phyloP scores from a whole-genome alignment of 1,140 invertebrate species.

The Aphaenogaster rudis region DNA sequence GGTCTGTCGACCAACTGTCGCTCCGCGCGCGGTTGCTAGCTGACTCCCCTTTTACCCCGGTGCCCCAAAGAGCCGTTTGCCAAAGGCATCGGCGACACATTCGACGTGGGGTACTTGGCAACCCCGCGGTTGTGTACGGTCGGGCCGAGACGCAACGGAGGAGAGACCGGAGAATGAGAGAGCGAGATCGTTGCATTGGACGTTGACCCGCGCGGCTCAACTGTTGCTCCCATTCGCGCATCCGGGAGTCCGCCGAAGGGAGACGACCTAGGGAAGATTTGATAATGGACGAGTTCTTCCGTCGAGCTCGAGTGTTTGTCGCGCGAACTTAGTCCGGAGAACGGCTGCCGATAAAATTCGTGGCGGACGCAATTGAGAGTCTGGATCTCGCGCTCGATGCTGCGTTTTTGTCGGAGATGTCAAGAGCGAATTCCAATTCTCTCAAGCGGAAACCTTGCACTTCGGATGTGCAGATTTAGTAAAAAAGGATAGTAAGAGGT shows the following conservation, averaged over 20 bases:
- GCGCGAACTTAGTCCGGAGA: not conserved
- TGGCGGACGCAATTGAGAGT: not conserved
- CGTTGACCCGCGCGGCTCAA: conserved; percentile 75
- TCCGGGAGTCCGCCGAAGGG: conserved; percentile 67
- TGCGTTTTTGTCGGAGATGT: not conserved
- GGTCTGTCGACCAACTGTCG: conserved; percentile 44
- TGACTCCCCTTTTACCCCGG: conserved; percentile 26
- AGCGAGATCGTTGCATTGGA: conserved; percentile 67
- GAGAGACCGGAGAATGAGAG: conserved; percentile 41
- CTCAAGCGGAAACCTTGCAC: not conserved
- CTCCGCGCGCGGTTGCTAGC: not conserved
- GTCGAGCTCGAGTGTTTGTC: conserved; percentile 37
- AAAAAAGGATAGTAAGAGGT: not conserved
- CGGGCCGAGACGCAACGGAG: conserved; percentile 48
- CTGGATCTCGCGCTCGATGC: not conserved
- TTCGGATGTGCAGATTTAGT: not conserved
- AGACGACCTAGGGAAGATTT: conserved; percentile 64
- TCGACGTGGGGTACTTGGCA: conserved; percentile 71
- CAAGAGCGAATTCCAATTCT: not conserved
- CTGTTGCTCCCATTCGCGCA: conserved; percentile 77
- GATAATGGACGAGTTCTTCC: conserved; percentile 65
- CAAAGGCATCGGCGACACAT: conserved; percentile 63
- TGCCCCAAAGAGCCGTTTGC: conserved; percentile 58
- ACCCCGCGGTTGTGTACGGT: conserved; percentile 54
- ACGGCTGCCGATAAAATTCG: not conserved